phyloP scores from a whole-genome alignment of 2,888 invertebrate genomes.

The Heteromyza rotundicornis region DNA sequence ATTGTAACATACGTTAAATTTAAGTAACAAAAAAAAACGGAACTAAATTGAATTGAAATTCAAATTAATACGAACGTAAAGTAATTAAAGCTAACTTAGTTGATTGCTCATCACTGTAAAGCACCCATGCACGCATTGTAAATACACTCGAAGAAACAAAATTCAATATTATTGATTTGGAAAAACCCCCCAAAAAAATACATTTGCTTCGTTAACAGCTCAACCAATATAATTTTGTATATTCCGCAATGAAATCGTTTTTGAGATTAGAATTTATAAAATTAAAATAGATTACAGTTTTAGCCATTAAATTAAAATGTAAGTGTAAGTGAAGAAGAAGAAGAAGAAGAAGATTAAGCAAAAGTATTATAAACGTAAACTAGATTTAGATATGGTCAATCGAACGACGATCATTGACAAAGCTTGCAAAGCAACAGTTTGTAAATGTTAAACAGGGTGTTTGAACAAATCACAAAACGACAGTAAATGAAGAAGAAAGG shows the following conservation, averaged over 20 bases:
- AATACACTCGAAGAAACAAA: slow-evolving; percentile 28
- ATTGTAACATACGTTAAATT: neutral
- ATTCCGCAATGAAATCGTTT: neutral
- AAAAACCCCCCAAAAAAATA: too few species aligned
- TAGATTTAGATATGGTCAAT: neutral
- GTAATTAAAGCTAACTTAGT: slow-evolving; percentile 22
- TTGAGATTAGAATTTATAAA: too few species aligned
- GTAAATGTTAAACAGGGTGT: slow-evolving; percentile 2
- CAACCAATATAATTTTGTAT: neutral
- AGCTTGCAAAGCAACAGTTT: neutral
- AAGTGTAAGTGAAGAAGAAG: too few species aligned
- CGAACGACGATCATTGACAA: neutral
- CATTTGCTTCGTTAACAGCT: too few species aligned
- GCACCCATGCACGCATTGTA: slow-evolving; percentile 18
- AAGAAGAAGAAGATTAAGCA: neutral
- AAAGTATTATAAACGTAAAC: neutral
- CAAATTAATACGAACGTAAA: slow-evolving; percentile 21
- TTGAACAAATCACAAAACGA: too few species aligned
- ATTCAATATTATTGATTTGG: too few species aligned
- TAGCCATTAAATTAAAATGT: too few species aligned
- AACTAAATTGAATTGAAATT: too few species aligned
- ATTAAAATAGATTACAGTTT: too few species aligned
- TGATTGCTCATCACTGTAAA: slow-evolving; percentile 38
- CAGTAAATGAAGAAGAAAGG: too few species aligned
- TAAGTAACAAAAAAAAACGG: too few species aligned